Percentiles rank a stretch among this genome's conserved stretches.
Evolutionary conservation across 2,797 vertebrate species (phyloP).

Genomic region (Taeniopygia guttata): DNA sequence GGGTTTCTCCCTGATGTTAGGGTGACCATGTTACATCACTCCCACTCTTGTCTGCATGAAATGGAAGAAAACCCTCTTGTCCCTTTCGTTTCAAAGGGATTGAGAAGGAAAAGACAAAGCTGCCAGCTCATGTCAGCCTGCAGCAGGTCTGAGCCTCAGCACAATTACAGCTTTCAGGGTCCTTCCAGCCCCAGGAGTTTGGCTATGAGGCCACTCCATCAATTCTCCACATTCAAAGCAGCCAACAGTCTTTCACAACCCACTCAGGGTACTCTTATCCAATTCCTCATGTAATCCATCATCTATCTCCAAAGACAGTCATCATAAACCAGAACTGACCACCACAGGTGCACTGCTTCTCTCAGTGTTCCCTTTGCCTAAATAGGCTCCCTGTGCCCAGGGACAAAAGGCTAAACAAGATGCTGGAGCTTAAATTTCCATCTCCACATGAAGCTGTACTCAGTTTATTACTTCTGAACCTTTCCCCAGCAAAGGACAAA

Average conservation of each 20-base stretch:
- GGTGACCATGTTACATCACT: neutral
- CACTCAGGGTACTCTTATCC: neutral
- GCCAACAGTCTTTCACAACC: neutral
- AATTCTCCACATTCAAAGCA: neutral
- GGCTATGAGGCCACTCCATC: rapidly evolving
- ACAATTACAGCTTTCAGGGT: neutral
- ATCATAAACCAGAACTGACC: rapidly evolving
- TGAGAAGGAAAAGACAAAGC: neutral
- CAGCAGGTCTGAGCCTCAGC: neutral
- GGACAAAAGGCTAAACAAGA: neutral
- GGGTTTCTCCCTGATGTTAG: neutral
- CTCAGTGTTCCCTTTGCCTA: neutral
- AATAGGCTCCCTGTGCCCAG: neutral
- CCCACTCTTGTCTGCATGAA: neutral
- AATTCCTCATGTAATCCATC: rapidly evolving
- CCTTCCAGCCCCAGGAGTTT: neutral
- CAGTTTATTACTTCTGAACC: neutral
- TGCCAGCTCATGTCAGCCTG: neutral
- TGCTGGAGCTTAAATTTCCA: neutral
- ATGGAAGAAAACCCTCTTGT: neutral
- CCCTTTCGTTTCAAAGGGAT: neutral
- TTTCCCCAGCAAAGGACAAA: neutral
- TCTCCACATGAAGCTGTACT: neutral
- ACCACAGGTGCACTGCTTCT: neutral
- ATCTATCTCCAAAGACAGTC: neutral